Evolutionary conservation across 2,113 vertebrate genomes (phyloP).

Genomic region (Lethenteron camtschaticum): DNA sequence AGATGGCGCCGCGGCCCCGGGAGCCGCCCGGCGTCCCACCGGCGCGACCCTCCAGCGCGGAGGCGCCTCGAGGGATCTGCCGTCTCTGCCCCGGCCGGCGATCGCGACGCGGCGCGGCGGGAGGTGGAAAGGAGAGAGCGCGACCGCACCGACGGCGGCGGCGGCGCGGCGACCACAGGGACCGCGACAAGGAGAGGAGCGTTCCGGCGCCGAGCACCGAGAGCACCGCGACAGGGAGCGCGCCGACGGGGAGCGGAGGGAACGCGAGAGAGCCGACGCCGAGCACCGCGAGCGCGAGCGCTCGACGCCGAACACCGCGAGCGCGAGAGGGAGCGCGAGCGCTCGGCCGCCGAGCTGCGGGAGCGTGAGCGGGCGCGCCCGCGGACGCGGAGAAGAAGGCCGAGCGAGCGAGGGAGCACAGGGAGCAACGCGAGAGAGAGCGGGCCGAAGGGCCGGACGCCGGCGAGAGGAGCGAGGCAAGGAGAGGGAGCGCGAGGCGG

Average conservation of each 20-base stretch:
- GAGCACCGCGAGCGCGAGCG: neutral
- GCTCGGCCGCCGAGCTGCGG: neutral
- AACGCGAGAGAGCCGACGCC: neutral
- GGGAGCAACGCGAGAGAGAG: neutral
- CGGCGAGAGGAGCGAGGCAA: neutral
- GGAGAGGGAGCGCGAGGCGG: neutral
- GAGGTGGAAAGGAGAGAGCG: neutral
- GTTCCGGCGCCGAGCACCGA: neutral
- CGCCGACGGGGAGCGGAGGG: neutral
- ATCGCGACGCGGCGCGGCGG: neutral
- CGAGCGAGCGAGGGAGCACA: neutral
- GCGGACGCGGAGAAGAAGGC: neutral
- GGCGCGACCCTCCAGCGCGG: too few relatives aligned
- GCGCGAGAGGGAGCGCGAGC: neutral
- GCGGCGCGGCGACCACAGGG: neutral
- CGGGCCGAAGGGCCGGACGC: neutral
- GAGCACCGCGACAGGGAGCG: neutral
- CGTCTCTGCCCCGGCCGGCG: too few relatives aligned
- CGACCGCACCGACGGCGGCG: neutral
- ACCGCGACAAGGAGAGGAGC: constrained; percentile 5
- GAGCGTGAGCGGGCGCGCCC: neutral
- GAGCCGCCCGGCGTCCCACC: too few relatives aligned
- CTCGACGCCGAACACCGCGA: neutral
- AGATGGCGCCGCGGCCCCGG: too few relatives aligned
- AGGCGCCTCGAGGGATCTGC: too few relatives aligned